phyloP scores from a whole-genome alignment of 2,797 vertebrate genomes.

The Myotis daubentonii region DNA sequence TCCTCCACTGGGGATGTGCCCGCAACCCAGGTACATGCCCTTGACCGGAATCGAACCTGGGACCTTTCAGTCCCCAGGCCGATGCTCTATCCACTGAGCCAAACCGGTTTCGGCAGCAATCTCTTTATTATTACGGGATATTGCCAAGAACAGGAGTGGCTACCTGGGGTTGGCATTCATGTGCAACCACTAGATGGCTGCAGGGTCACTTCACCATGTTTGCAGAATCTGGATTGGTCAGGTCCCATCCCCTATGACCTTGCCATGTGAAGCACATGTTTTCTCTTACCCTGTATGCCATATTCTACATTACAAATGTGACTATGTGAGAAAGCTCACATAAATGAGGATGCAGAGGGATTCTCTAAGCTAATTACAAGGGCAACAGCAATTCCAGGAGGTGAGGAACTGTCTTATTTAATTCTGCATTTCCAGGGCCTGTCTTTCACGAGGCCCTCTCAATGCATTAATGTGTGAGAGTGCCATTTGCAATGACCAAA shows the following conservation, averaged over 20 bases:
- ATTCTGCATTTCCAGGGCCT: not conserved
- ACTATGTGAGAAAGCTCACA: not conserved
- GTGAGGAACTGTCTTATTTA: not conserved
- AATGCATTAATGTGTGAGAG: not conserved
- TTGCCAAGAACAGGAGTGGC: not conserved
- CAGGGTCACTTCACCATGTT: not conserved
- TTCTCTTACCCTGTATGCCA: not conserved
- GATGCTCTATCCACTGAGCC: no score
- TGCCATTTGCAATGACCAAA: not conserved
- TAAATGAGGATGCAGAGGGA: not conserved
- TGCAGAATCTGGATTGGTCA: not conserved
- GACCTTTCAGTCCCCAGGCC: no score
- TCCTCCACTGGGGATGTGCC: no score
- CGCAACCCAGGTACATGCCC: no score
- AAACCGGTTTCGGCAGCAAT: no score
- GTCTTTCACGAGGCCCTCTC: not conserved
- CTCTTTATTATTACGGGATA: not conserved
- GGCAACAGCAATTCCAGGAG: not conserved
- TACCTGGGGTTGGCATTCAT: not conserved
- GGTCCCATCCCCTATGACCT: not conserved
- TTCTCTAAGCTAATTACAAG: not conserved
- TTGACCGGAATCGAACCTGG: no score
- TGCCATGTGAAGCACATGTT: not conserved
- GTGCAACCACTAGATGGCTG: not conserved
- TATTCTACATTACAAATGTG: not conserved